Evolutionary conservation across 2,113 vertebrate species (phyloP).

Genomic region (Lepidothrix coronata): DNA sequence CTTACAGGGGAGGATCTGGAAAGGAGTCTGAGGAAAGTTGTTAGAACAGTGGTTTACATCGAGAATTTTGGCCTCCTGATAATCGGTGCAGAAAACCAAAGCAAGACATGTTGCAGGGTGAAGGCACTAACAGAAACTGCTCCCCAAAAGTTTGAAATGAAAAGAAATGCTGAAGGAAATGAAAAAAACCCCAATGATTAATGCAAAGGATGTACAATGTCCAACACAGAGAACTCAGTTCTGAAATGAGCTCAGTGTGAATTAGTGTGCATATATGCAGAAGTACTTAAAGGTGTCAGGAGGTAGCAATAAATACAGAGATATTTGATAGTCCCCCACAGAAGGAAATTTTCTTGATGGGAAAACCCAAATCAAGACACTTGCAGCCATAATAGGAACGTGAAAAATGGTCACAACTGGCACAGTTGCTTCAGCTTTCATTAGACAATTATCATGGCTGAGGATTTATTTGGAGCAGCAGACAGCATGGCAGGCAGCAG

Average conservation of each 20-base stretch:
- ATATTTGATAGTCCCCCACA: not conserved
- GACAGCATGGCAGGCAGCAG: not conserved
- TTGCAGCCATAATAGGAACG: not conserved
- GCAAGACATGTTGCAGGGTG: rapidly evolving
- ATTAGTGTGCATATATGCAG: not conserved
- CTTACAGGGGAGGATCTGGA: not conserved
- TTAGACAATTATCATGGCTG: rapidly evolving
- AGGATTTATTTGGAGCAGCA: not conserved
- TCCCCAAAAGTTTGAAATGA: not conserved
- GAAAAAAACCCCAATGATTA: rapidly evolving
- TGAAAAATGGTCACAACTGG: not conserved
- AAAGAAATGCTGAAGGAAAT: not conserved
- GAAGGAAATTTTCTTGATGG: not conserved
- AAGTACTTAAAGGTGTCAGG: not conserved
- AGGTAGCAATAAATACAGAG: not conserved
- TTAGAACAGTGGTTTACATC: not conserved
- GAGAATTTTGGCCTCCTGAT: not conserved
- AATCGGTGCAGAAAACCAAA: not conserved
- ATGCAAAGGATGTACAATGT: not conserved
- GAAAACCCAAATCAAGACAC: not conserved
- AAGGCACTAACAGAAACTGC: not conserved
- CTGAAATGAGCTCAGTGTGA: not conserved
- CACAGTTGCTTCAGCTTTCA: not conserved
- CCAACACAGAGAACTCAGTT: not conserved
- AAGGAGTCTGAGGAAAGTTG: not conserved